Percentiles rank a stretch among this genome's conserved stretches.
These are phyloP conservation scores for Basileuterus tristriatus DNA, from an alignment of 2,797 vertebrate genomes.

Conservation along the genomic window DNA sequence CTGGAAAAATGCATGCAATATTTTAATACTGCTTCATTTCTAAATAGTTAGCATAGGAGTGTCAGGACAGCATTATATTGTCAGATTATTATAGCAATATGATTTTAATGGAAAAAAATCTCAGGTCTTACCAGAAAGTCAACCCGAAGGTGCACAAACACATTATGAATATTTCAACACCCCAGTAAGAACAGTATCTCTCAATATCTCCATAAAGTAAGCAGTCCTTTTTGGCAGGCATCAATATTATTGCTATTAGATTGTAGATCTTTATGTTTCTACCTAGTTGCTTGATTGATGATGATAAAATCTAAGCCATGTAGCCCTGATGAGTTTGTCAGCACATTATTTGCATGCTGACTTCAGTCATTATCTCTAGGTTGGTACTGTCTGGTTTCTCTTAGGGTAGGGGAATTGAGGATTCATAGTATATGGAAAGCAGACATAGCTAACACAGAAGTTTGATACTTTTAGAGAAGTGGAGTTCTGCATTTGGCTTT, in stretches of 20 bases:
- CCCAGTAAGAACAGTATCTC: constrained; percentile 20
- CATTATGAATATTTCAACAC: constrained; percentile 18
- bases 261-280: background rate
- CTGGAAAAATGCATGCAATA: background rate
- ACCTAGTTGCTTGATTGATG: background rate
- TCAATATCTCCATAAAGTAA: background rate
- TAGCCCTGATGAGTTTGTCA: background rate
- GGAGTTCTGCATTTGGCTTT: background rate
- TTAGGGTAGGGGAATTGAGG: background rate
- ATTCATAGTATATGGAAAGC: background rate
- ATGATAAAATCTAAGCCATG: background rate
- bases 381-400: background rate
- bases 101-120: background rate
- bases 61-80: constrained; percentile 15
- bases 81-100: constrained; percentile 21
- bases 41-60: constrained; percentile 35
- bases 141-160: constrained; percentile 45
- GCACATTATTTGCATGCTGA: background rate
- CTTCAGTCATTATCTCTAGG: background rate
- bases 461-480: background rate
- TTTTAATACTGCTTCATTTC: constrained; percentile 50
- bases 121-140: constrained; percentile 6
- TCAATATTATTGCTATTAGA: background rate
- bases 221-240: background rate
- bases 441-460: background rate